Conservation (phyloP, 2,113 vertebrate species). For the Pleuronectes platessa region DNA sequence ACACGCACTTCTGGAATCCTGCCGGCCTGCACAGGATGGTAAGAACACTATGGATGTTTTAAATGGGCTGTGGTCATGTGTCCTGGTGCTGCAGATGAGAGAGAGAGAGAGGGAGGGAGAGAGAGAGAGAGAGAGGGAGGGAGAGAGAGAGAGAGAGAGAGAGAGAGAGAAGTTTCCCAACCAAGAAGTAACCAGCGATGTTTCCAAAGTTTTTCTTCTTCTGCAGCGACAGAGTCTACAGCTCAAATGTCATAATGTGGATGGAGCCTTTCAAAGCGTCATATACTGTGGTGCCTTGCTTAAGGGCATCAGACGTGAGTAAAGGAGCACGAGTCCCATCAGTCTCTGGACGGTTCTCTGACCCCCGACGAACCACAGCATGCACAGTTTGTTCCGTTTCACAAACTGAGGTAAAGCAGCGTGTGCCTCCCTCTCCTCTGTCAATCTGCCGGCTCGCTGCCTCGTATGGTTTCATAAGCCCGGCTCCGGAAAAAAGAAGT, state of each 20-base stretch:
- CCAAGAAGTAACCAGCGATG: too few species aligned
- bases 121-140: too few species aligned
- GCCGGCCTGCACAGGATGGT: too few species aligned
- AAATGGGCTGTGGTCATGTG: too few species aligned
- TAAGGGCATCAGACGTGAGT: not conserved
- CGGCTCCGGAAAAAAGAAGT: slow-evolving; percentile 34
- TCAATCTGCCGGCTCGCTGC: slow-evolving; percentile 28
- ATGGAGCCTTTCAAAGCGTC: not conserved
- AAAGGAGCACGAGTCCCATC: not conserved
- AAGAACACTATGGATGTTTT: too few species aligned
- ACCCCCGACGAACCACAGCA: slow-evolving; percentile 20
- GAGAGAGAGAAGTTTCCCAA: too few species aligned
- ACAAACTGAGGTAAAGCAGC: slow-evolving; percentile 40
- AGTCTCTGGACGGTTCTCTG: slow-evolving; percentile 8
- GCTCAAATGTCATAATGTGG: not conserved
- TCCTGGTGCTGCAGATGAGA: too few species aligned
- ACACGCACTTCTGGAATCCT: too few species aligned
- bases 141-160: too few species aligned
- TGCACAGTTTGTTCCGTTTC: slow-evolving; percentile 32
- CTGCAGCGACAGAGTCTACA: not conserved
- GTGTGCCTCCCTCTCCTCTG: not conserved
- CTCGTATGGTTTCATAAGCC: slow-evolving; percentile 42
- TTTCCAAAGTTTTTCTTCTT: too few species aligned
- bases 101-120: too few species aligned
- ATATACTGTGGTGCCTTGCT: not conserved